Conservation (phyloP, 2,888 invertebrate genomes). For the Heliconius sara region DNA sequence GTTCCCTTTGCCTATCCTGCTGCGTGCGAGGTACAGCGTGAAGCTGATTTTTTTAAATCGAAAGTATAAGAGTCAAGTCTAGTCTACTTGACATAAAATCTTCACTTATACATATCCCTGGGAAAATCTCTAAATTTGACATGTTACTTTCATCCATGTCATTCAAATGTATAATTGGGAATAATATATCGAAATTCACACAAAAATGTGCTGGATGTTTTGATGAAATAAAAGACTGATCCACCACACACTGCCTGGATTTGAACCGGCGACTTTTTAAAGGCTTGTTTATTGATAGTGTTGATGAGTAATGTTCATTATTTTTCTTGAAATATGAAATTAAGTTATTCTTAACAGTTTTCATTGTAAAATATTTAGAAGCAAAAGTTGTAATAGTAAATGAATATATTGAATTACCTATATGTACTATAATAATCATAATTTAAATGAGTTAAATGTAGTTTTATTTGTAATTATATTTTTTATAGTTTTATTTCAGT, state of each 20-base stretch:
- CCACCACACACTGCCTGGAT: constrained; percentile 23
- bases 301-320: background rate
- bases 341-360: background rate
- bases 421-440: background rate
- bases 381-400: background rate
- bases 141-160: background rate
- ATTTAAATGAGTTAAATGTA: background rate
- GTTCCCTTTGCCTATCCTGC: too few relatives aligned
- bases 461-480: constrained; percentile 1
- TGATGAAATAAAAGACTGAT: constrained; percentile 30
- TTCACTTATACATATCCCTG: too few relatives aligned
- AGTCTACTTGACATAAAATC: too few relatives aligned
- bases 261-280: constrained; percentile 22
- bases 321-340: background rate
- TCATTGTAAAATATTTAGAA: background rate
- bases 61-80: too few relatives aligned
- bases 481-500: constrained; percentile 14
- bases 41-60: too few relatives aligned
- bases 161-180: background rate
- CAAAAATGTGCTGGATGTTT: background rate
- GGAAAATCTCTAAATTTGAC: background rate
- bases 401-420: background rate
- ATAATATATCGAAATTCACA: background rate
- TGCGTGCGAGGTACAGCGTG: too few relatives aligned
- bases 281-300: background rate